Evolutionary conservation across 2,797 vertebrate genomes (phyloP), one percentile per base, ranked within the genome.

Genomic region (Taenioides sp.): DNA sequence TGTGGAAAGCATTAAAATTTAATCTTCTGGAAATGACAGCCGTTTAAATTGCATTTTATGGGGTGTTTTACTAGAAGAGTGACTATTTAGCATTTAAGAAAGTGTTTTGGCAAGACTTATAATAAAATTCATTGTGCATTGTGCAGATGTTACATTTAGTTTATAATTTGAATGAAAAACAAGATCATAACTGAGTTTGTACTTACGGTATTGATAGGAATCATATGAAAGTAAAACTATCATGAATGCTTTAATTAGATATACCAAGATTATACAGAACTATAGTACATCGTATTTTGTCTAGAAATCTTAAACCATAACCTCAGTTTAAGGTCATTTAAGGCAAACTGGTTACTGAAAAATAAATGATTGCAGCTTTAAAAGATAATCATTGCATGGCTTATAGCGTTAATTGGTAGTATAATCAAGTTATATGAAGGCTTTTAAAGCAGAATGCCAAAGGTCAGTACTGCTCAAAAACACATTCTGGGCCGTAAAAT

Each of bases 381-480:
- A 49, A 49, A 49, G 22, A 65, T 18, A 49, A 65, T 50, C 27
- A 65, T 65, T 65, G 64, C 64, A 63, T 34, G 23, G 40, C 17
- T 50, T 49, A 50, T 47, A 27, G 23, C 7, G 16, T 65, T 65
- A 49, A 65, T 65, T 65, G 64, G 40, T 49, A 65, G 20, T 50
- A 65, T 50, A 18, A 49, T 65, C 5, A 28, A 65, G 64, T 63
- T 40, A 63, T 63, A 43, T 65, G 64, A 50, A 18, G 63, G n/a
- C 40, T 65, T 64, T 64, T 27, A 65, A 25, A 65, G 40, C 40
- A 7, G 4, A 65, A 65, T 23, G 43, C 23, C 40, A 65, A 65
- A 65, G 64, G 64, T 65, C 64, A 65, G n/a, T 23, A 4, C 61
- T 43, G 20, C 61, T 63, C 34, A 63, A 40, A 63, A 49, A 65